Evolutionary conservation across 1,140 invertebrate species (phyloP), one percentile per base, ranked within the genome.

Genomic region (Drosophila lacteicornis): DNA sequence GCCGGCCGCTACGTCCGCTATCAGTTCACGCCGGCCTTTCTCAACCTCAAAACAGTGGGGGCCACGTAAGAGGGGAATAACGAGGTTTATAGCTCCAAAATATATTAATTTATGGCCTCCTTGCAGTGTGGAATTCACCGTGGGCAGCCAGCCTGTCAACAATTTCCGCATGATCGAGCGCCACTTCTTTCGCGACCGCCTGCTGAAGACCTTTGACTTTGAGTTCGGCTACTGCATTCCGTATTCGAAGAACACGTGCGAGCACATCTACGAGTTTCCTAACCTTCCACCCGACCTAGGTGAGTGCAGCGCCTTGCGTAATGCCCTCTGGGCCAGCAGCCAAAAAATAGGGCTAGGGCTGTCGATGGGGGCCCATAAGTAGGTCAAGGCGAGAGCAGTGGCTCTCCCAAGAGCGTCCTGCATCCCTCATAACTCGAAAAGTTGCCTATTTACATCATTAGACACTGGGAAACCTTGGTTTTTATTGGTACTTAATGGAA

Each of bases 211-310:
- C n/a, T 99, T 99, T 94, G 99, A 99, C 93, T 99, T 99, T 95
- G 98, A 99, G 93, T 99, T 99, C 95, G 98, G 98, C 49, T 99
- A 99, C 93, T 99, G 98, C 91, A 99, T 99, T 94, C 99, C 99
- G 33, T 97, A 98, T 92, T 99, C 98, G 74, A 96, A 96, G 87
- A 99, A 99, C 92, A 99, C 98, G 6, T 99, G 98, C 93, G 99
- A 99, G 94, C 99, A 99, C 93, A 99, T 99, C 93, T 99, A 99
- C 93, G 98, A 99, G 93, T 99, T 99, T 95, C 99, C 99, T 43
- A 95, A 96, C 55, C 94, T 99, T 75, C 95, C 96, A 80, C 94
- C 95, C 50, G 96, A 98, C 91, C 94, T 98, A 90, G 96, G 98
- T 99, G 95, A 95, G 94, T 13, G 27, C 27, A 13, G 36, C 36